phyloP scores from a whole-genome alignment of 2,888 invertebrate genomes.

The Agriopis aurantiaria region DNA sequence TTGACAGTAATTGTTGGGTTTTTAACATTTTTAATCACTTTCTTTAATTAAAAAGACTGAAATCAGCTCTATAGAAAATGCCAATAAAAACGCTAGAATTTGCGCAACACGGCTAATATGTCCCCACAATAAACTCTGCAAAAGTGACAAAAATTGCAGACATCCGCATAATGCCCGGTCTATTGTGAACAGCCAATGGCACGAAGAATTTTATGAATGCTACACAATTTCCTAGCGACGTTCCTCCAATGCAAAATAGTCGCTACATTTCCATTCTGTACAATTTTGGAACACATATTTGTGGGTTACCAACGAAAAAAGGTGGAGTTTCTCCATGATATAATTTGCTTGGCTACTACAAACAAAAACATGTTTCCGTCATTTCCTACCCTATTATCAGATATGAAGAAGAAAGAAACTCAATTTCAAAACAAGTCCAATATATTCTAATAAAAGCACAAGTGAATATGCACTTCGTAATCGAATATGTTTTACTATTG shows the following conservation, averaged over 20 bases:
- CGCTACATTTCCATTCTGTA: slow-evolving; percentile 17
- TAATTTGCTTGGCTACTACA: too few species aligned
- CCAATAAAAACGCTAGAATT: too few species aligned
- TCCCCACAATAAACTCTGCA: not conserved
- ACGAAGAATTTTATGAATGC: slow-evolving; percentile 32
- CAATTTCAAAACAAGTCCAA: not conserved
- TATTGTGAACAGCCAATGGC: slow-evolving; percentile 27
- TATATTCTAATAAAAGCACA: not conserved
- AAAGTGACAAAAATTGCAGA: slow-evolving; percentile 22
- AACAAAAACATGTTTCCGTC: too few species aligned
- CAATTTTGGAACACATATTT: slow-evolving; percentile 9
- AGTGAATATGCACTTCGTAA: not conserved
- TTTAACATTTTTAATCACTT: too few species aligned
- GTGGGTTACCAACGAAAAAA: not conserved
- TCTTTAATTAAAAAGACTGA: too few species aligned
- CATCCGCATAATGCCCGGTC: slow-evolving; percentile 16
- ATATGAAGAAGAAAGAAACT: not conserved
- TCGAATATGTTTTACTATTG: too few species aligned
- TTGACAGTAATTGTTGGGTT: too few species aligned
- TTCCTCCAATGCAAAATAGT: slow-evolving; percentile 28
- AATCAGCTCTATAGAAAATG: too few species aligned
- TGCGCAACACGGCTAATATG: too few species aligned
- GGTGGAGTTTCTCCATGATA: too few species aligned
- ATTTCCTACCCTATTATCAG: too few species aligned
- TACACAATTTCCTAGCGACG: slow-evolving; percentile 29